Conservation (phyloP, 1,140 invertebrate genomes). For the Stegodyphus dumicola region DNA sequence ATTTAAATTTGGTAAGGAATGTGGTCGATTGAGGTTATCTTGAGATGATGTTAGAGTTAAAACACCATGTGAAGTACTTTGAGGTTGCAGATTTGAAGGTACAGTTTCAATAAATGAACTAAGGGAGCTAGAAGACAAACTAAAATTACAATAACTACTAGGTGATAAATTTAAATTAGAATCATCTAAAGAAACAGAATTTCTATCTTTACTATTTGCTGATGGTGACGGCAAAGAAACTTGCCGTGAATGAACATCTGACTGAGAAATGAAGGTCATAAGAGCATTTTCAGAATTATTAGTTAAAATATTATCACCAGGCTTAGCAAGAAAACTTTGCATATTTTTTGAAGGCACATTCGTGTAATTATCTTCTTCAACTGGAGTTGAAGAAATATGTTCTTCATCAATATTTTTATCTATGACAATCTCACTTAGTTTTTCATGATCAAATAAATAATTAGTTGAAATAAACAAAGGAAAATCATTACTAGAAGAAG, state of each 20-base stretch:
- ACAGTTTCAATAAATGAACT: not conserved
- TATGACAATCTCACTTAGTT: not conserved
- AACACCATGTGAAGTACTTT: not conserved
- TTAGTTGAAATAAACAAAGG: not conserved
- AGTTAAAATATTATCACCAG: not conserved
- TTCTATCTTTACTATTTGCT: not conserved
- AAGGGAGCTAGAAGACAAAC: constrained; percentile 13
- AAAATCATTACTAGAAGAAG: not conserved
- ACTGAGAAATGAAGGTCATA: not conserved
- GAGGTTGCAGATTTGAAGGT: not conserved
- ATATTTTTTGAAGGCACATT: constrained; percentile 6
- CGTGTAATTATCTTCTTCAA: not conserved
- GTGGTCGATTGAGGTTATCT: constrained; percentile 13
- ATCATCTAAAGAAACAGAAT: constrained; percentile 26
- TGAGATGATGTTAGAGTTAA: not conserved
- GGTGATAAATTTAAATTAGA: constrained; percentile 18
- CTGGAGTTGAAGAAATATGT: not conserved
- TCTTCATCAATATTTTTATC: not conserved
- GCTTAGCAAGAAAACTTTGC: constrained; percentile 3
- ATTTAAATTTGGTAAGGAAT: constrained; percentile 23
- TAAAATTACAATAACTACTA: constrained; percentile 8
- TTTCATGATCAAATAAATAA: not conserved
- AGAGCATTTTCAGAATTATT: not conserved
- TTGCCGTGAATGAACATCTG: not conserved
- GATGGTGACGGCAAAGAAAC: too few relatives aligned